Conservation (phyloP, 2,888 invertebrate species). For the Ophioninae sp. region DNA sequence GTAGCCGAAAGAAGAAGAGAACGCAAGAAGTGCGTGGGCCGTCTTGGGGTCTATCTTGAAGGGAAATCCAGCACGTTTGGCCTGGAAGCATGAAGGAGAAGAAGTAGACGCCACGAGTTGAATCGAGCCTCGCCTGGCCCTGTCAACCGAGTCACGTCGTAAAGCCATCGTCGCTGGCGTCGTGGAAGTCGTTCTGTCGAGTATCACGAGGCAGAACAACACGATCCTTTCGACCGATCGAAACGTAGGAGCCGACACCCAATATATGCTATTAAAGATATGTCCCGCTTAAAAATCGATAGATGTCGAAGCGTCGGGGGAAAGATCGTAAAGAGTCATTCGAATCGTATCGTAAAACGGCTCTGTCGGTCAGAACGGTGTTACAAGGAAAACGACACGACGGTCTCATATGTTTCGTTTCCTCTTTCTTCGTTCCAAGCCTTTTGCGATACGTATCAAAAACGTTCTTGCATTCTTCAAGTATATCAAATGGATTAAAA, state of each 20-base stretch:
- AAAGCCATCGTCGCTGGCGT: slow-evolving; percentile 54
- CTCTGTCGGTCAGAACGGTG: slow-evolving; percentile 30
- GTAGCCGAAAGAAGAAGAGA: slow-evolving; percentile 5
- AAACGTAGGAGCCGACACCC: slow-evolving; percentile 3
- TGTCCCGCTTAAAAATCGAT: slow-evolving; percentile 55
- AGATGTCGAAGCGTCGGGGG: slow-evolving; percentile 34
- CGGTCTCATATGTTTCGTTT: slow-evolving; percentile 13
- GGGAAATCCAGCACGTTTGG: slow-evolving; percentile 45
- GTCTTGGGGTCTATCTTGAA: slow-evolving; percentile 38
- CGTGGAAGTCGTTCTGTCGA: slow-evolving; percentile 35
- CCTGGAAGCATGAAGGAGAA: slow-evolving; percentile 39
- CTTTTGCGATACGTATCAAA: slow-evolving; percentile 4
- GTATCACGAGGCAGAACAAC: slow-evolving; percentile 23
- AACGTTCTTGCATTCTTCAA: neutral
- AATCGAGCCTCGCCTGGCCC: slow-evolving; percentile 46
- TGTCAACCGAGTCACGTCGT: slow-evolving; percentile 59
- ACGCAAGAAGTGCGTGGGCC: slow-evolving; percentile 49
- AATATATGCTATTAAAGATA: slow-evolving; percentile 28
- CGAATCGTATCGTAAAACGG: slow-evolving; percentile 48
- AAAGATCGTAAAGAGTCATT: slow-evolving; percentile 52
- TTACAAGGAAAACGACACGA: slow-evolving; percentile 32
- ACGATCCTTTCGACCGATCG: slow-evolving; percentile 7
- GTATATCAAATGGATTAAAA: neutral
- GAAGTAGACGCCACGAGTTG: slow-evolving; percentile 16
- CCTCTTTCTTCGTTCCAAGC: neutral